Base-by-base conservation (phyloP, 2,113 vertebrate genomes). In the Pteruthius melanotis region DNA sequence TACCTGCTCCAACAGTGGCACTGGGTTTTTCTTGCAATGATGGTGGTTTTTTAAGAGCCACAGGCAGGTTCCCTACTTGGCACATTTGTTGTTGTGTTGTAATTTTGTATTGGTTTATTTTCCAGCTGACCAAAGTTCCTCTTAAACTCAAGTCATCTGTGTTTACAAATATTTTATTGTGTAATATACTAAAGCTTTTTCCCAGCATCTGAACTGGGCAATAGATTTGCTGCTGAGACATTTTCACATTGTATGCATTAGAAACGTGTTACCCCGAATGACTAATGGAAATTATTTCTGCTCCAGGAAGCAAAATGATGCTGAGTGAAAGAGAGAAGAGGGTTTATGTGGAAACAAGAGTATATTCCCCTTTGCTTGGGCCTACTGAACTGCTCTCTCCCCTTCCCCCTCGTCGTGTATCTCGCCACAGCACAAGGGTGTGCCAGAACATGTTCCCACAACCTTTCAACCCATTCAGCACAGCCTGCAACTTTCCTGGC, bases 391-490 rank as follows among this genome's bases (percentile, higher is more conserved):
- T 40, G 37, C 16, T 61, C 45, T 40, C 37, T 85, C 35, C 91
- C 76, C 40, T 94, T 86, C 40, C 70, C 78, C 70, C 71, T 79
- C 2, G 0, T 81, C 1, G 0, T 60, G 57, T 53, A 57, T 91
- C 84, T 95, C 45, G 6, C 70, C 74, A 90, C 79, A 90, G 82
- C 85, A 54, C 13, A 1, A 82, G 91, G 35, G 35, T 90, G 84
- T 91, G 93, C 89, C 94, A 97, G 94, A 95, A 91, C 70, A 88
- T 83, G 82, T 96, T 97, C 91, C 96, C 96, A 97, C 94, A 95
- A 93, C 90, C 89, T 96, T 95, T 96, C 89, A 95, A 95, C 95
- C 77, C 93, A n/a, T 93, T 93, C 84, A 65, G 85, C 79, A 33
- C 54, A 88, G 90, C 52, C 87, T 94, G 79, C 86, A 92, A 90